Base-by-base conservation (phyloP, 1,140 invertebrate species). In the Camponotus pennsylvanicus region DNA sequence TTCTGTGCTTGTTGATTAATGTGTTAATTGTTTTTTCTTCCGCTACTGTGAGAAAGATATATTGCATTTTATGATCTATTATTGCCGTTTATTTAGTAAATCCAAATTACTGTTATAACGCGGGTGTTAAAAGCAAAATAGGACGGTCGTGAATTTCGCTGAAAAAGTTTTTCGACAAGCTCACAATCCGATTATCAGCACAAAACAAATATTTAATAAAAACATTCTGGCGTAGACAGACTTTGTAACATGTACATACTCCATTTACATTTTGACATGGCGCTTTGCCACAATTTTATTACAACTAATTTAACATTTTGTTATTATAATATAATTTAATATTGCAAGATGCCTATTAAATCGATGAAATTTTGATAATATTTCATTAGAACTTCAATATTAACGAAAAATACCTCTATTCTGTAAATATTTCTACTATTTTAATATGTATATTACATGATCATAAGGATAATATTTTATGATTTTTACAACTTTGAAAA, bases 191-290 rank as follows among this genome's bases (percentile, higher is more conserved):
- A 83, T 75, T 75, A 83, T 37, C 27, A 63, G 13, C 11, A 15
- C 21, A 8, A 61, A 83, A 45, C 11, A 27, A 61, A 61, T 21
- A 75, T 83, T 83, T 83, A 75, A 45, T 73, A 49, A 83, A 45
- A 61, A 32, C 69, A 21, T 83, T 63, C 55, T 15, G n/a, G 11
- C 1, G 34, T 18, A 32, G 8, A 21, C 4, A n/a, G 18, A 27
- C n/a, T 75, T 82, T 49, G n/a, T 55, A 49, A 75, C 52, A 49
- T 7, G 55, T 69, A 57, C 45, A n/a, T 34, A 27, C 40, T 75
- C 37, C 32, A 7, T 55, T 49, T 73, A 32, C 73, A 75, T 49
- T 52, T 83, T 45, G 40, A 73, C 27, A 37, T 73, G 63, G 40
- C 27, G 52, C 45, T 83, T 55, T 42, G 34, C 3, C 40, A 15